phyloP scores from a whole-genome alignment of 2,113 vertebrate genomes.

The Onychorhynchus coronatus region DNA sequence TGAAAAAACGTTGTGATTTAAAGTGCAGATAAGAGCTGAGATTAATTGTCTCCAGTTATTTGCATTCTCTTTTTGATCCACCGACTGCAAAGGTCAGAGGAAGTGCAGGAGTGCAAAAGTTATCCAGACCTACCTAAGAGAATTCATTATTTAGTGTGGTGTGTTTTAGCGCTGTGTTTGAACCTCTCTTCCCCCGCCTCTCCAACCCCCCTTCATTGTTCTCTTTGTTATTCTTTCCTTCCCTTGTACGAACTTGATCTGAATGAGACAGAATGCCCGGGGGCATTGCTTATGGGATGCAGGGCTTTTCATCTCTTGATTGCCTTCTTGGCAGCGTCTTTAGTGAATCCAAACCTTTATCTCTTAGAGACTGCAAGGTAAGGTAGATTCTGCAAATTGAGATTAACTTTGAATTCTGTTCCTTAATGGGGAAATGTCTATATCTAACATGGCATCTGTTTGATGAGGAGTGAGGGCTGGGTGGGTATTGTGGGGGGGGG shows the following conservation, averaged over 20 bases:
- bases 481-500: not conserved
- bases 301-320: slow-evolving; percentile 19
- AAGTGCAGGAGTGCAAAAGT: not conserved
- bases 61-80: not conserved
- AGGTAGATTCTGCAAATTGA: not conserved
- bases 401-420: slow-evolving; percentile 2
- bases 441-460: slow-evolving; percentile 1
- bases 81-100: not conserved
- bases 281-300: not conserved
- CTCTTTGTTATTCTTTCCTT: not conserved
- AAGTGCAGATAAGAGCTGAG: not conserved
- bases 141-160: not conserved
- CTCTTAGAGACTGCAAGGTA: not conserved
- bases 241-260: not conserved
- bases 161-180: not conserved
- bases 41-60: not conserved
- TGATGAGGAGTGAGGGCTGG: not conserved
- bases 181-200: not conserved
- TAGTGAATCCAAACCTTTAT: not conserved
- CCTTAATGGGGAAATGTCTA: not conserved
- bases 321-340: not conserved
- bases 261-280: not conserved
- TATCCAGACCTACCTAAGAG: not conserved
- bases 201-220: not conserved
- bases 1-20: not conserved